phyloP scores from a whole-genome alignment of 2,888 invertebrate genomes.

The Cosmopolites sordidus region DNA sequence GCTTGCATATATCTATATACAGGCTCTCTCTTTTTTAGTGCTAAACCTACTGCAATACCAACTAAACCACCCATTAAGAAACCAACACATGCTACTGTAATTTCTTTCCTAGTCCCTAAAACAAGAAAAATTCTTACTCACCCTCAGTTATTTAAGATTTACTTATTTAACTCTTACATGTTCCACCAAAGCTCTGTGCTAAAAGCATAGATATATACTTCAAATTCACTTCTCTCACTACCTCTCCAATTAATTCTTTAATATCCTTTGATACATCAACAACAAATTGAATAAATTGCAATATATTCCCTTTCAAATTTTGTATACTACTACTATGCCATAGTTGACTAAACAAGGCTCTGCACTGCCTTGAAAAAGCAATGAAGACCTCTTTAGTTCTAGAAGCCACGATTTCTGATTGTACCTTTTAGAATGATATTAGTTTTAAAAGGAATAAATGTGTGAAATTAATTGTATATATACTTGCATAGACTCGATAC shows the following conservation, averaged over 20 bases:
- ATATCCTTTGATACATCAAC: conserved; percentile 33
- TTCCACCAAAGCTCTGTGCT: conserved; percentile 34
- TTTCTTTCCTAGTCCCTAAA: conserved; percentile 48
- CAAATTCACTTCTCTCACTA: conserved; percentile 34
- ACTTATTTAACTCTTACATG: conserved; percentile 35
- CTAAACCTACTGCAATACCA: conserved; percentile 46
- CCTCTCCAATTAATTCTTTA: conserved; percentile 30
- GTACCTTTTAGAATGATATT: conserved; percentile 34
- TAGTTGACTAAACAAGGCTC: conserved; percentile 31
- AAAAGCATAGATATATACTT: conserved; percentile 36
- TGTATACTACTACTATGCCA: conserved; percentile 36
- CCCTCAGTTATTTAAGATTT: neutral
- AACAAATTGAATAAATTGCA: conserved; percentile 32
- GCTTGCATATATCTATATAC: conserved; percentile 50
- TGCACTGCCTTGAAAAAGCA: conserved; percentile 35
- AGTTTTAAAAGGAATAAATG: conserved; percentile 1
- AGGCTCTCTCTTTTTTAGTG: conserved; percentile 39
- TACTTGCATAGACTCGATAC: conserved; percentile 44
- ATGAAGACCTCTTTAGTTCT: conserved; percentile 40
- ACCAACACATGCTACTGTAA: conserved; percentile 48
- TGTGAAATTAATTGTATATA: too few relatives aligned
- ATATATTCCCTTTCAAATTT: conserved; percentile 33
- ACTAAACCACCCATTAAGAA: conserved; percentile 47
- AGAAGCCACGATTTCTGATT: conserved; percentile 37
- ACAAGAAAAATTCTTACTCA: neutral